Conservation (phyloP, 2,888 invertebrate species). For the Habrosyne pyritoides region DNA sequence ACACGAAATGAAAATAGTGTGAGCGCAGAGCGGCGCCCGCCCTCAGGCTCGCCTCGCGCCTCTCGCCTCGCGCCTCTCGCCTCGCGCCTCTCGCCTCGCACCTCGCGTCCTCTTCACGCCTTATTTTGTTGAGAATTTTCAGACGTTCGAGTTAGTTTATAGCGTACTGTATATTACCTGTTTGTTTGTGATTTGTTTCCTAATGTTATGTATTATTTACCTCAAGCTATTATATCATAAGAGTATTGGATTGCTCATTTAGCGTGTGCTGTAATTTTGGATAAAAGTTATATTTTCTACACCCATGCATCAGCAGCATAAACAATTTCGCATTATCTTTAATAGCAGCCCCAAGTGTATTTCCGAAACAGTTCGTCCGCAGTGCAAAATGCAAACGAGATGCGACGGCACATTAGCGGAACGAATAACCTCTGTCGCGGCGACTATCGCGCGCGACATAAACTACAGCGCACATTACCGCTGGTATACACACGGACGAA, state of each 20-base stretch:
- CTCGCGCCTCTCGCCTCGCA: no score
- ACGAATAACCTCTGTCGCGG: slow-evolving; percentile 79
- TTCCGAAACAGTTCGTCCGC: slow-evolving; percentile 28
- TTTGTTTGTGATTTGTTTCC: slow-evolving; percentile 2
- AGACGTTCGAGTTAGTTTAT: slow-evolving; percentile 25
- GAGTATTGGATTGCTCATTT: no score
- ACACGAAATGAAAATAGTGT: slow-evolving; percentile 81
- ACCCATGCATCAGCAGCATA: not conserved
- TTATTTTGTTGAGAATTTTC: slow-evolving; percentile 60
- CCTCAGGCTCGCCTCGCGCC: slow-evolving; percentile 10
- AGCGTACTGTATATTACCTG: slow-evolving; percentile 21
- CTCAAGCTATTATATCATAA: no score
- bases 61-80: slow-evolving; percentile 15
- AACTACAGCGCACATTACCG: slow-evolving; percentile 79
- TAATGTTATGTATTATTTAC: no score
- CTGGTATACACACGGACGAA: slow-evolving; percentile 42
- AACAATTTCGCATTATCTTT: not conserved
- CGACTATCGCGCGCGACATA: slow-evolving; percentile 78
- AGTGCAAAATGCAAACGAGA: slow-evolving; percentile 72
- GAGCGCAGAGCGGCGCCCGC: slow-evolving; percentile 37
- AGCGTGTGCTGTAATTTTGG: no score
- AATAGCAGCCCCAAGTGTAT: slow-evolving; percentile 16
- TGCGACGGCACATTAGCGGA: slow-evolving; percentile 77
- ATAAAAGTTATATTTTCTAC: no score
- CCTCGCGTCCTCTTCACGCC: slow-evolving; percentile 31